phyloP scores from a whole-genome alignment of 2,113 vertebrate genomes.

The Lepisosteus osseus region DNA sequence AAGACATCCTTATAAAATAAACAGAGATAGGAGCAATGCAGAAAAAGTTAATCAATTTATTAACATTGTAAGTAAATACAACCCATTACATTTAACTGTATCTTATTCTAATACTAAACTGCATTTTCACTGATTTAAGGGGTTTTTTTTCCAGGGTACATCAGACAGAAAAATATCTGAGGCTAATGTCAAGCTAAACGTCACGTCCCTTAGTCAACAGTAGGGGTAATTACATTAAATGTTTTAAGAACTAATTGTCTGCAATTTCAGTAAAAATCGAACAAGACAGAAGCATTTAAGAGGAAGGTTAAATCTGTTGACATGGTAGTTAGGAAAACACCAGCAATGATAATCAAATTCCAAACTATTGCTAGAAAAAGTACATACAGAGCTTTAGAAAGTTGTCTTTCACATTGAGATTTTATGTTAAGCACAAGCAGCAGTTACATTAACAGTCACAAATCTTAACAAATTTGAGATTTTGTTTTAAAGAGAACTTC shows the following conservation, averaged over 20 bases:
- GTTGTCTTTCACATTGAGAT: slow-evolving; percentile 6
- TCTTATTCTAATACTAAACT: slow-evolving; percentile 17
- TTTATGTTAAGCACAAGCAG: slow-evolving; percentile 27
- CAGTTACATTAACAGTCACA: slow-evolving; percentile 41
- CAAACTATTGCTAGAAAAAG: slow-evolving; percentile 17
- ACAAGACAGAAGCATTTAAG: neutral
- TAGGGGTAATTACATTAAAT: slow-evolving; percentile 31
- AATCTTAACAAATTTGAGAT: slow-evolving; percentile 36
- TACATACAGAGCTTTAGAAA: slow-evolving; percentile 20
- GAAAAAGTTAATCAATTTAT: slow-evolving; percentile 2
- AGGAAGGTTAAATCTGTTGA: neutral
- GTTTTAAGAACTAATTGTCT: slow-evolving; percentile 1
- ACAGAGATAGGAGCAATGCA: neutral
- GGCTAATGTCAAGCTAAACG: slow-evolving; percentile 11
- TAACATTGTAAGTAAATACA: neutral
- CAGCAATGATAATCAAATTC: slow-evolving; percentile 14
- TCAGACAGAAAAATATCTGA: slow-evolving; percentile 5
- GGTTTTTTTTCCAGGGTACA: slow-evolving; percentile 4
- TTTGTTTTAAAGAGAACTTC: slow-evolving; percentile 24
- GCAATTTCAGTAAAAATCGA: slow-evolving; percentile 1
- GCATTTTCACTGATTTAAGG: slow-evolving; percentile 2
- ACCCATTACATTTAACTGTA: neutral
- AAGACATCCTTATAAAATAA: neutral
- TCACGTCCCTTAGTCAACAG: slow-evolving; percentile 19
- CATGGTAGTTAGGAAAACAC: neutral